Evolutionary conservation across 2,888 invertebrate species (phyloP), one percentile per base, ranked within the genome.

Genomic region (Artemia sinica): DNA sequence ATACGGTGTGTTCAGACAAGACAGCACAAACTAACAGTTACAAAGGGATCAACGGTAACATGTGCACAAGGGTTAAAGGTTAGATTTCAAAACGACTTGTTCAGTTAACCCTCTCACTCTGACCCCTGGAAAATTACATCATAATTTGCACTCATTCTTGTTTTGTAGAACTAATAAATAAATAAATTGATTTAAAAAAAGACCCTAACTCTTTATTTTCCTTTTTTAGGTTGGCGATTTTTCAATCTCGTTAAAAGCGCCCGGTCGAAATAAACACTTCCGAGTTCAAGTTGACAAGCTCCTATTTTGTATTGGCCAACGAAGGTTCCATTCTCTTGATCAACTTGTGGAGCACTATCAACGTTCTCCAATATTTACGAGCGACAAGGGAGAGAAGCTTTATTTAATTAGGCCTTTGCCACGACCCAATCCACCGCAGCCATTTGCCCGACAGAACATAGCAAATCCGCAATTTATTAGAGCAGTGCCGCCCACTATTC

Each of bases 311-410:
- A 99, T 99, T 81, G 98, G 98, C 65, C 95, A 95, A 82, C 89
- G 97, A 77, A 50, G 69, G 69, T 99, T 99, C 82, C 87, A 89
- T 76, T 87, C 91, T 70, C 82, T 99, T 76, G 95, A 97, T 78
- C 93, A 93, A 79, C 84, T 98, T 74, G 95, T 99, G 75, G 89
- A 91, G 77, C 97, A 98, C 82, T 98, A 98, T 83, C 95, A 94
- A 83, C 87, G 91, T 77, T 94, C 97, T 75, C 97, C 98, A 74
- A 98, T 98, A 78, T 98, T 95, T 82, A 95, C 94, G 76, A 93
- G 92, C 82, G 92, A 92, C 79, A 90, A 91, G 79, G 94, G 94
- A 75, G 97, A 98, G 81, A 96, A 95, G 81, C 84, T 98, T 71
- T 98, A 92, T 82, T 85, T 98, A 75, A 91, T 96, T 76, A 88